Conservation (phyloP, 2,888 invertebrate genomes). For the Pristionchus japonicus region DNA sequence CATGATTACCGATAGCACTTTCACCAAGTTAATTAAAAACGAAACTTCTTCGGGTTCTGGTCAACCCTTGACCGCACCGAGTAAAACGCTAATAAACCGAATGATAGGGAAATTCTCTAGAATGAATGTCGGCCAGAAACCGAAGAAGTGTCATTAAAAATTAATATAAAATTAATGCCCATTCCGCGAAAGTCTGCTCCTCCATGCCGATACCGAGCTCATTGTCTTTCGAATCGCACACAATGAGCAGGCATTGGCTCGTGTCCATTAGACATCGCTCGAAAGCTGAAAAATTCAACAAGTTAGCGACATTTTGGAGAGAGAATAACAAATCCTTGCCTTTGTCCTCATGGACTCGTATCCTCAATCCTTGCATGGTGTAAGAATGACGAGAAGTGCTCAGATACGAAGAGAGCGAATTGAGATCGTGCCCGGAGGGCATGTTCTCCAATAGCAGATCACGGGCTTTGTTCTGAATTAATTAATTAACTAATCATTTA, state of each 20-base stretch:
- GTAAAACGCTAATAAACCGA: no score
- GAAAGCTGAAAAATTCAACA: slow-evolving; percentile 67
- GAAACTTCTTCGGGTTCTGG: no score
- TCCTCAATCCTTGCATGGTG: slow-evolving; percentile 66
- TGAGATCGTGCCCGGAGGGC: slow-evolving; percentile 69
- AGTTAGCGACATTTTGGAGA: no score
- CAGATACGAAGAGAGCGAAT: slow-evolving; percentile 64
- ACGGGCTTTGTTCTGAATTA: slow-evolving; percentile 45
- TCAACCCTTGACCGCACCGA: no score
- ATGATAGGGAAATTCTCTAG: no score
- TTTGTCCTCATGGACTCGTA: slow-evolving; percentile 70
- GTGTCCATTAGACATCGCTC: slow-evolving; percentile 68
- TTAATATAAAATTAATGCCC: neutral
- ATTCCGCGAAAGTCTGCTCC: slow-evolving; percentile 43
- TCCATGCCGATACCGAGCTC: slow-evolving; percentile 71
- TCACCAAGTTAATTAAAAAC: neutral
- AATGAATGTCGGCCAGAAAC: no score
- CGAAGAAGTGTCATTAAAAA: neutral
- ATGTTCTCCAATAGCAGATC: slow-evolving; percentile 63
- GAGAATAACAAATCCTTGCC: no score
- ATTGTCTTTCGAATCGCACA: slow-evolving; percentile 68
- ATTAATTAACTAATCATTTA: neutral
- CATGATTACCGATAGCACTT: neutral
- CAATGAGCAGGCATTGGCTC: slow-evolving; percentile 68
- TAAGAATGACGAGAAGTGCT: slow-evolving; percentile 63